Percentiles rank a stretch among this genome's conserved stretches.
phyloP scores from a whole-genome alignment of 2,113 vertebrate species.

The Pedionomus torquatus region DNA sequence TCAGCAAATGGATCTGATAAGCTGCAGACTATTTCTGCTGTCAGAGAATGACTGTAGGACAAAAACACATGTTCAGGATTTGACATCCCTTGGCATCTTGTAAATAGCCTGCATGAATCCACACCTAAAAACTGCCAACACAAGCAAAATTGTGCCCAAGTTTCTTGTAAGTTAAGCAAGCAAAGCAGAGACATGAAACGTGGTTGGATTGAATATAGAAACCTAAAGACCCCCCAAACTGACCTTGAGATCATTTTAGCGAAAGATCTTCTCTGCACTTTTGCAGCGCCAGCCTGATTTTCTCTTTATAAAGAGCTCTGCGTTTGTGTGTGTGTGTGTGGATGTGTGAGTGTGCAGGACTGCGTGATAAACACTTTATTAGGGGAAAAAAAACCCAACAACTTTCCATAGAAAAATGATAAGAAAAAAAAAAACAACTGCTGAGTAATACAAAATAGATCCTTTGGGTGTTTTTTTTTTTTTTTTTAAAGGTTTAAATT shows the following conservation, averaged over 20 bases:
- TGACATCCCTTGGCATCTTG: slow-evolving; percentile 84
- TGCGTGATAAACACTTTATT: slow-evolving; percentile 16
- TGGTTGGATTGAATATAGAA: slow-evolving; percentile 77
- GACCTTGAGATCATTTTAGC: slow-evolving; percentile 75
- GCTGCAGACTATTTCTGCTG: slow-evolving; percentile 79
- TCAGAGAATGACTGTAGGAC: slow-evolving; percentile 76
- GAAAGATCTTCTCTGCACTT: slow-evolving; percentile 58
- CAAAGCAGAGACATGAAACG: slow-evolving; percentile 77
- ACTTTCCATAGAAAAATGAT: background rate
- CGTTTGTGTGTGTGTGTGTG: background rate
- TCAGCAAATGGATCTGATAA: slow-evolving; percentile 81
- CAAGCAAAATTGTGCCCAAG: slow-evolving; percentile 80
- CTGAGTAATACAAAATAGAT: slow-evolving; percentile 62
- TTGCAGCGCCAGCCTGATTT: slow-evolving; percentile 42
- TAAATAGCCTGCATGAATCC: slow-evolving; percentile 80
- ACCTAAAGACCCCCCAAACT: slow-evolving; percentile 75
- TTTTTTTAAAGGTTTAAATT: background rate
- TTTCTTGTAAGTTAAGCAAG: slow-evolving; percentile 82
- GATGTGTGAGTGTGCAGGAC: slow-evolving; percentile 3
- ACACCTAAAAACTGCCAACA: slow-evolving; percentile 82
- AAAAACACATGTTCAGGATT: slow-evolving; percentile 78
- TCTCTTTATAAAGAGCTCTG: slow-evolving; percentile 9
- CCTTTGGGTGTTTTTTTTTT: background rate
- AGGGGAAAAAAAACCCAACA: background rate
- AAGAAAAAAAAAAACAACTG: slow-evolving; percentile 27